Percentiles rank a stretch among this genome's conserved stretches.
Conservation (phyloP, 2,113 vertebrate species). For the Lampris incognitus region DNA sequence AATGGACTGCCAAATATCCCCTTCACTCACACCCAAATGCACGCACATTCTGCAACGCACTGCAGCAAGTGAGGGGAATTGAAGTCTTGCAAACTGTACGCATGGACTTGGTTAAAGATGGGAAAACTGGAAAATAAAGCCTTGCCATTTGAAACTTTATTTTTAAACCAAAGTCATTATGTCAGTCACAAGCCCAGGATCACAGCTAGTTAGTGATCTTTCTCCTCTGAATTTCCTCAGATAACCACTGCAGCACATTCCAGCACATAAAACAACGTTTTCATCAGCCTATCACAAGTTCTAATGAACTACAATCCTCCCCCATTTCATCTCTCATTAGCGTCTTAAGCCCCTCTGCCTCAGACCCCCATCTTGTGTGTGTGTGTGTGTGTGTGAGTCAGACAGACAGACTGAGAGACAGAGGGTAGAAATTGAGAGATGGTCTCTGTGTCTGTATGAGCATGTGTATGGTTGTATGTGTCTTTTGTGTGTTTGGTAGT, state of each 20-base stretch:
- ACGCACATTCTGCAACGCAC: slow-evolving; percentile 33
- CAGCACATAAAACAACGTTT: slow-evolving; percentile 30
- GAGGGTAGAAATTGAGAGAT: too few relatives aligned
- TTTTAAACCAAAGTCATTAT: not conserved
- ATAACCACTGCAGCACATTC: not conserved
- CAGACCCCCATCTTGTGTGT: slow-evolving; percentile 13
- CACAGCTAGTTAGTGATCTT: not conserved
- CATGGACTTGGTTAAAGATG: not conserved
- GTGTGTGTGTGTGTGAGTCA: slow-evolving; percentile 21
- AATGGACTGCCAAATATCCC: slow-evolving; percentile 62
- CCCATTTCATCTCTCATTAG: slow-evolving; percentile 29
- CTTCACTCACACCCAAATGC: slow-evolving; percentile 45
- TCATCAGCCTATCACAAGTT: slow-evolving; percentile 39
- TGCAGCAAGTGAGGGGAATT: not conserved
- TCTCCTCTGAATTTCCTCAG: slow-evolving; percentile 3
- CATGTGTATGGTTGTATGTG: slow-evolving; percentile 15
- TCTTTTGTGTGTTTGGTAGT: slow-evolving; percentile 6
- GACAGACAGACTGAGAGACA: slow-evolving; percentile 16
- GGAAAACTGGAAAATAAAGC: not conserved
- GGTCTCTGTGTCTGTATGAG: not conserved
- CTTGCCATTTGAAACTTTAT: not conserved
- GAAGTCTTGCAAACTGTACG: not conserved
- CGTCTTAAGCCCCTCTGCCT: not conserved
- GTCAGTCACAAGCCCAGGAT: not conserved
- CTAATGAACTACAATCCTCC: slow-evolving; percentile 24